Conservation (phyloP, 1,140 invertebrate genomes). For the Lordiphosa collinella region DNA sequence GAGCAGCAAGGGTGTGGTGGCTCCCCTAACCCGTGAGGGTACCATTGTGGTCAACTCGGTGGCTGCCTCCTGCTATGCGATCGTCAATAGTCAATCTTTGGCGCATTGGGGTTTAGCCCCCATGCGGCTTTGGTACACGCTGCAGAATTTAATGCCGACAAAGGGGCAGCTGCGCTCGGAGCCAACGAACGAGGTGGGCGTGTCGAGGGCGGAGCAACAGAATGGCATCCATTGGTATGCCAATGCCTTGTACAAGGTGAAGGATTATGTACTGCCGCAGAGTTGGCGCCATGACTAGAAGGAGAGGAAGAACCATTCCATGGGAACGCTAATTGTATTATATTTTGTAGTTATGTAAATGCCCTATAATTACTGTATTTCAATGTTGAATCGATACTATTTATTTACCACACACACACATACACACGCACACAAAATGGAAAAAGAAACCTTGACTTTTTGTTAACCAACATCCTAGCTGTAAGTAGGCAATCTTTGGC, state of each 20-base stretch:
- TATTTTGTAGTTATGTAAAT: constrained; percentile 71
- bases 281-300: constrained; percentile 71
- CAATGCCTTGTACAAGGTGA: constrained; percentile 86
- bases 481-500: constrained; percentile 67
- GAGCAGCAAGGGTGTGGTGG: constrained; percentile 88
- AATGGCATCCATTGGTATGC: constrained; percentile 93
- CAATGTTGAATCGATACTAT: constrained; percentile 73
- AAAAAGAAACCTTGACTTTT: constrained; percentile 27
- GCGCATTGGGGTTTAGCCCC: constrained; percentile 93
- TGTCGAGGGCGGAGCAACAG: constrained; percentile 40
- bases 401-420: constrained; percentile 51
- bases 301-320: not conserved
- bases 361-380: constrained; percentile 56
- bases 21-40: constrained; percentile 92
- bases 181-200: constrained; percentile 15
- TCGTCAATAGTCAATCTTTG: constrained; percentile 90
- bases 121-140: constrained; percentile 83
- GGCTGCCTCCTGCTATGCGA: constrained; percentile 96
- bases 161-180: constrained; percentile 43
- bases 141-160: constrained; percentile 71
- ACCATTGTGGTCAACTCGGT: constrained; percentile 95
- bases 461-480: constrained; percentile 52
- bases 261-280: constrained; percentile 85
- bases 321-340: constrained; percentile 58
- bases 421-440: constrained; percentile 11